phyloP scores from a whole-genome alignment of 1,140 invertebrate genomes.

The Bombyx mori region DNA sequence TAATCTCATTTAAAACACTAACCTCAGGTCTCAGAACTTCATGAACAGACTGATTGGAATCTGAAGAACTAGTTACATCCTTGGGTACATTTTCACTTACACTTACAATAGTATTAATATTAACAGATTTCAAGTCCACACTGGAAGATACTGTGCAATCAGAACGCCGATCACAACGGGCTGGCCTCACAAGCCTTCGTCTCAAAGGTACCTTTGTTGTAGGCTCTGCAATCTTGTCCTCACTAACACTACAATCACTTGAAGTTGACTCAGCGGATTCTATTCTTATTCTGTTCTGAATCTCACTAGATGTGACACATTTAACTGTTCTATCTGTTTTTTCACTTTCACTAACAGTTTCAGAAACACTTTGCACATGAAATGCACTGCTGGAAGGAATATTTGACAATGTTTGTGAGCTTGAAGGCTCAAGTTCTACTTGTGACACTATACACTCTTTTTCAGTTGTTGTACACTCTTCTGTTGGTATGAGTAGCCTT shows the following conservation, averaged over 20 bases:
- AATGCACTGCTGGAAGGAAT: conserved; percentile 53
- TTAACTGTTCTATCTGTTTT: conserved; percentile 52
- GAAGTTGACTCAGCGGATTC: conserved; percentile 62
- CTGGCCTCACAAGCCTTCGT: conserved; percentile 45
- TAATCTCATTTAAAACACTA: conserved; percentile 61
- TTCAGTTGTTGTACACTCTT: too few species aligned
- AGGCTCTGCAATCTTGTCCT: conserved; percentile 27
- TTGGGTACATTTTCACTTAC: conserved; percentile 46
- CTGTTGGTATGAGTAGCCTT: too few species aligned
- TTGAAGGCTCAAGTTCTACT: conserved; percentile 23
- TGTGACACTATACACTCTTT: conserved; percentile 17
- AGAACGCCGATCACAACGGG: conserved; percentile 42
- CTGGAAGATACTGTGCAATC: conserved; percentile 63
- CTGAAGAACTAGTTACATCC: conserved; percentile 65
- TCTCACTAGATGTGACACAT: conserved; percentile 59
- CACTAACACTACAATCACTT: conserved; percentile 60
- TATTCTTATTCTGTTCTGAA: conserved; percentile 50
- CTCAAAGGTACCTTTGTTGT: conserved; percentile 38
- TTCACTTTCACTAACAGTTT: conserved; percentile 32
- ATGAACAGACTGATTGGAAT: conserved; percentile 48
- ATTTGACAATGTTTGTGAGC: conserved; percentile 27
- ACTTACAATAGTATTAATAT: conserved; percentile 32
- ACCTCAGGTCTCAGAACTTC: conserved; percentile 54
- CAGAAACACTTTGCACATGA: conserved; percentile 34
- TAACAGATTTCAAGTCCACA: conserved; percentile 44